phyloP scores from a whole-genome alignment of 2,888 invertebrate species.

The Agrochola macilenta region DNA sequence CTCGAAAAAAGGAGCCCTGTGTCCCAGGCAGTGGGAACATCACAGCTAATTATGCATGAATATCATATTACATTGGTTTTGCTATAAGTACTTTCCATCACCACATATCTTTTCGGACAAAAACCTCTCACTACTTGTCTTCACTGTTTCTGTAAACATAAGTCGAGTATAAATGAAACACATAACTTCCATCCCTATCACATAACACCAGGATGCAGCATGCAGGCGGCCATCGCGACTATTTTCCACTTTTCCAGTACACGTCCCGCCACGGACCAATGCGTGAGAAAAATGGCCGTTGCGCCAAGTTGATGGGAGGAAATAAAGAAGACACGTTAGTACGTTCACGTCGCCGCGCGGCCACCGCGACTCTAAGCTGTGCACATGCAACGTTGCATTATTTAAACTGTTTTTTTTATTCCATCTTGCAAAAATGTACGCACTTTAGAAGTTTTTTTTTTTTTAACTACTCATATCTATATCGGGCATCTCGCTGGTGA shows the following conservation, averaged over 20 bases:
- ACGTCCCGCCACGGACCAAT: neutral
- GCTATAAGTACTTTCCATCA: neutral
- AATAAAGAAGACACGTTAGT: neutral
- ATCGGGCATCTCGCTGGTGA: too few relatives aligned
- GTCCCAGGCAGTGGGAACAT: too few relatives aligned
- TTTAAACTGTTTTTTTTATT: too few relatives aligned
- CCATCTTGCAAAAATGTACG: too few relatives aligned
- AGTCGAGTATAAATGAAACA: neutral
- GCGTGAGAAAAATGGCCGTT: slow-evolving; percentile 18
- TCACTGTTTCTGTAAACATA: too few relatives aligned
- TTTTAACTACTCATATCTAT: too few relatives aligned
- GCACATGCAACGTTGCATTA: too few relatives aligned
- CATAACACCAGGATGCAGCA: slow-evolving; percentile 13
- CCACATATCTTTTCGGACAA: neutral
- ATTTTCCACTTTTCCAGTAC: slow-evolving; percentile 25
- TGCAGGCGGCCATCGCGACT: slow-evolving; percentile 10
- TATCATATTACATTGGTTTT: neutral
- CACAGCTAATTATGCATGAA: neutral
- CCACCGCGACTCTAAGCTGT: too few relatives aligned
- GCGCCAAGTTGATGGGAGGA: neutral
- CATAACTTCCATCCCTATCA: slow-evolving; percentile 19
- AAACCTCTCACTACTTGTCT: neutral
- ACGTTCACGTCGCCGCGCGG: too few relatives aligned
- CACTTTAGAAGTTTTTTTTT: too few relatives aligned
- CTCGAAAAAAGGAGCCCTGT: too few relatives aligned